Percentiles rank a stretch among this genome's conserved stretches.
phyloP scores from a whole-genome alignment of 2,888 invertebrate genomes.

The Drosophila neotestacea region DNA sequence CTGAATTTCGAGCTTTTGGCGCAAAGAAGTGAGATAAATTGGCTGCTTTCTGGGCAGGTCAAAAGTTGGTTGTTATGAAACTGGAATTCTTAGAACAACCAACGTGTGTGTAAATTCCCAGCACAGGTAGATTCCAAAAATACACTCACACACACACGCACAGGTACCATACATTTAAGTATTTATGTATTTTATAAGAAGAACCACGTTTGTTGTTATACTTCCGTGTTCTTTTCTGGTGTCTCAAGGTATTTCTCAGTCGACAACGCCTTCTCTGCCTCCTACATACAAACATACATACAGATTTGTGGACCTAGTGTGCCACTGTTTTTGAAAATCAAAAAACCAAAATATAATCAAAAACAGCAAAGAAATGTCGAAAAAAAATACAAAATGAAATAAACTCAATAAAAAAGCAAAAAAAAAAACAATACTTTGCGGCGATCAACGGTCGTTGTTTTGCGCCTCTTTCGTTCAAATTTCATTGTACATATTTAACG shows the following conservation, averaged over 20 bases:
- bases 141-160: constrained; percentile 2
- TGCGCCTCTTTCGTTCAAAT: constrained; percentile 45
- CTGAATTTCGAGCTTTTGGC: constrained; percentile 1
- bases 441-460: constrained; percentile 55
- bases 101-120: constrained; percentile 30
- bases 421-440: constrained; percentile 32
- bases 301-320: constrained; percentile 39
- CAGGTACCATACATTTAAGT: not conserved
- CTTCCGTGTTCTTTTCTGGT: constrained; percentile 55
- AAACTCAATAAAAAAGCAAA: constrained; percentile 41
- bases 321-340: constrained; percentile 34
- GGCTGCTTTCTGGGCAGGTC: constrained; percentile 3
- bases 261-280: constrained; percentile 38
- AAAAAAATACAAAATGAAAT: constrained; percentile 30
- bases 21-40: not conserved
- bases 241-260: constrained; percentile 50
- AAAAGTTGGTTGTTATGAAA: constrained; percentile 21
- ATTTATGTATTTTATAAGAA: constrained; percentile 9
- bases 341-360: constrained; percentile 11
- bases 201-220: constrained; percentile 37
- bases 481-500: constrained; percentile 15
- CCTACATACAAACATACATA: constrained; percentile 24
- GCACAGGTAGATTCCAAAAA: constrained; percentile 47
- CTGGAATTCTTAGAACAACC: constrained; percentile 32
- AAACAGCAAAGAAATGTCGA: constrained; percentile 42